These are phyloP conservation scores for Melanotaenia maccullochi DNA, from an alignment of 2,797 vertebrate genomes.

Conservation along the genomic window DNA sequence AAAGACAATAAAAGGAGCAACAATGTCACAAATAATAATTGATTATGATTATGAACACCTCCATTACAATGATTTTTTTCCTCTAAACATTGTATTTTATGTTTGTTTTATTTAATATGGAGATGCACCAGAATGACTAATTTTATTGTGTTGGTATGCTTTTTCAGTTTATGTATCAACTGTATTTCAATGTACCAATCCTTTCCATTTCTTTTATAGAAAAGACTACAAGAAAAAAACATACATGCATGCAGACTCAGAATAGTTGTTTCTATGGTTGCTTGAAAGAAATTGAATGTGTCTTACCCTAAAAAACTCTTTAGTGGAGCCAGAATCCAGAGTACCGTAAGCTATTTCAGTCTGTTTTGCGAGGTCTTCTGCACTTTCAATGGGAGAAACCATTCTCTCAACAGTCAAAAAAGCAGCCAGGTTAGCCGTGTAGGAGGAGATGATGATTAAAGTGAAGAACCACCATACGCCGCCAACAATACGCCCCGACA, in stretches of 20 bases:
- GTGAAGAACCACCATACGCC: conserved; percentile 99
- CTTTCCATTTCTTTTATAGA: not conserved
- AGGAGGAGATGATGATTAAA: conserved; percentile 99
- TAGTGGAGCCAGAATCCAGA: conserved; percentile 97
- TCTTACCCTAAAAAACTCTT: conserved; percentile 99
- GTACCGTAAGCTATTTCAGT: conserved; percentile 98
- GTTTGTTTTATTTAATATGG: too few relatives aligned
- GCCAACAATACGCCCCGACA: conserved; percentile 98
- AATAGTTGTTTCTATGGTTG: not conserved
- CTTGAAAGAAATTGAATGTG: not conserved
- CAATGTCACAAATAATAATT: not conserved
- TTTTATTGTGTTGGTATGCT: not conserved
- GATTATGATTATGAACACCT: not conserved
- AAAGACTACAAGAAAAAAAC: not conserved
- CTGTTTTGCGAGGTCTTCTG: conserved; percentile 98
- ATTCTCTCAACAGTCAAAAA: conserved; percentile 99
- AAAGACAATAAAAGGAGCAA: not conserved
- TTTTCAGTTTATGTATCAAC: not conserved
- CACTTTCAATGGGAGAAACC: conserved; percentile 99
- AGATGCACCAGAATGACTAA: too few relatives aligned
- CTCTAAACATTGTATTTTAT: not conserved
- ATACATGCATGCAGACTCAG: not conserved
- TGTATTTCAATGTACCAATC: not conserved
- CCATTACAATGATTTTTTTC: not conserved
- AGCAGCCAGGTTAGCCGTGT: conserved; percentile 99